Percentiles rank a stretch among this genome's conserved stretches.
These are phyloP conservation scores for Sprattus sprattus DNA, from an alignment of 2,113 vertebrate species.

Conservation along the genomic window DNA sequence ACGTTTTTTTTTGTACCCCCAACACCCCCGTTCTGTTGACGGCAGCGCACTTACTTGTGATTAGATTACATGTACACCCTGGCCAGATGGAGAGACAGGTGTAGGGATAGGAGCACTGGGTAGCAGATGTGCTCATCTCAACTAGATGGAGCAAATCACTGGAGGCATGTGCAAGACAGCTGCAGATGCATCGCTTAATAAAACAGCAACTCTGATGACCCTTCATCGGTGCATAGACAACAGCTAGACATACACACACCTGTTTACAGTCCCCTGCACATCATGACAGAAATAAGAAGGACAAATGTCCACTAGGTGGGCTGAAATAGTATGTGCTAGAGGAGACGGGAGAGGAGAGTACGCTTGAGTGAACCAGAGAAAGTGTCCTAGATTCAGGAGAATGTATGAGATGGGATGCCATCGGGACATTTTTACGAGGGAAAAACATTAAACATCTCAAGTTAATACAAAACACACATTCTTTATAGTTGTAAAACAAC, in stretches of 20 bases:
- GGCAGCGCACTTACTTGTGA: constrained; percentile 20
- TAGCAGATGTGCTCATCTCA: constrained; percentile 38
- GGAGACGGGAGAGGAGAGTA: constrained; percentile 14
- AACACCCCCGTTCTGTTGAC: neutral
- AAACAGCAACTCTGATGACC: neutral
- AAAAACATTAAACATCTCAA: too few species aligned
- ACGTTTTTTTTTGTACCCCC: neutral
- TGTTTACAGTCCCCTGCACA: neutral
- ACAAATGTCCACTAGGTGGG: constrained; percentile 24
- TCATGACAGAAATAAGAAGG: constrained; percentile 5
- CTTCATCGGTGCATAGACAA: neutral
- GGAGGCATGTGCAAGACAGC: constrained; percentile 28
- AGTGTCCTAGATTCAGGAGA: too few species aligned
- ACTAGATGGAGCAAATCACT: constrained; percentile 26
- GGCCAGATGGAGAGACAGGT: constrained; percentile 44
- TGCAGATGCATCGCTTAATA: constrained; percentile 33
- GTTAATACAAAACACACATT: too few species aligned
- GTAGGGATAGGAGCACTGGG: constrained; percentile 30
- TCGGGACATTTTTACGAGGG: too few species aligned
- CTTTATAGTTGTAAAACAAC: too few species aligned
- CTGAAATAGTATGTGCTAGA: constrained; percentile 26
- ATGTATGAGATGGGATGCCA: too few species aligned
- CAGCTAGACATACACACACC: neutral
- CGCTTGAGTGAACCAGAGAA: neutral
- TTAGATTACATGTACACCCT: constrained; percentile 39